Conservation (phyloP, 2,797 vertebrate genomes). For the Muscicapa comitata region DNA sequence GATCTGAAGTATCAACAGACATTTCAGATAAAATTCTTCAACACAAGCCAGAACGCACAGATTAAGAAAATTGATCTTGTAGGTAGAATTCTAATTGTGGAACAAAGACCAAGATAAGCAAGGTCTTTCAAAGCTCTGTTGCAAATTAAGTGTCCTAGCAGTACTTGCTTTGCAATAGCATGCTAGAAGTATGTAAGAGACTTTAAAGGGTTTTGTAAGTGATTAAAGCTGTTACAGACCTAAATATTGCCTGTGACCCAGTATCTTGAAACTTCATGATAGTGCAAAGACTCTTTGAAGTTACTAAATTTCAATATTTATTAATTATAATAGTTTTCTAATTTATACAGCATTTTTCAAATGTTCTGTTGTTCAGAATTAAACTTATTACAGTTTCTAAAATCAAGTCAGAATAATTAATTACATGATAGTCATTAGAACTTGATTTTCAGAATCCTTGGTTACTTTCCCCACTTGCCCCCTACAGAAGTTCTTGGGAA, state of each 20-base stretch:
- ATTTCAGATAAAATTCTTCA: background rate
- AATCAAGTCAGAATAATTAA: background rate
- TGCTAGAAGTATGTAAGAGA: background rate
- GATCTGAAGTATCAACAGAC: background rate
- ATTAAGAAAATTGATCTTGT: background rate
- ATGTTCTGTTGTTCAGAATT: background rate
- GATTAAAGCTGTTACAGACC: background rate
- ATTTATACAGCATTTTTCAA: background rate
- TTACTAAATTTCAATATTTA: background rate
- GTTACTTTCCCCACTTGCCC: background rate
- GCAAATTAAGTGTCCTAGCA: background rate
- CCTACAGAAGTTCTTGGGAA: background rate
- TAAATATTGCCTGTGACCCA: background rate
- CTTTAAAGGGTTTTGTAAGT: background rate
- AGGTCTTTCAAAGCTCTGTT: background rate
- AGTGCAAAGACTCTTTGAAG: background rate
- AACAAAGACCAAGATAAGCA: background rate
- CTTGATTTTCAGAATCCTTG: background rate
- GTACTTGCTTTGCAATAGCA: background rate
- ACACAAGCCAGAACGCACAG: background rate
- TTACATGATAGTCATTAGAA: background rate
- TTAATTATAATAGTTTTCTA: background rate
- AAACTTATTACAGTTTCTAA: background rate
- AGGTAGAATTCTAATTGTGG: background rate
- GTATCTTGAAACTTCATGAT: accelerated